Percentiles rank a stretch among this genome's conserved stretches.
Conservation (phyloP, 2,888 invertebrate species). For the Diarsia rubi region DNA sequence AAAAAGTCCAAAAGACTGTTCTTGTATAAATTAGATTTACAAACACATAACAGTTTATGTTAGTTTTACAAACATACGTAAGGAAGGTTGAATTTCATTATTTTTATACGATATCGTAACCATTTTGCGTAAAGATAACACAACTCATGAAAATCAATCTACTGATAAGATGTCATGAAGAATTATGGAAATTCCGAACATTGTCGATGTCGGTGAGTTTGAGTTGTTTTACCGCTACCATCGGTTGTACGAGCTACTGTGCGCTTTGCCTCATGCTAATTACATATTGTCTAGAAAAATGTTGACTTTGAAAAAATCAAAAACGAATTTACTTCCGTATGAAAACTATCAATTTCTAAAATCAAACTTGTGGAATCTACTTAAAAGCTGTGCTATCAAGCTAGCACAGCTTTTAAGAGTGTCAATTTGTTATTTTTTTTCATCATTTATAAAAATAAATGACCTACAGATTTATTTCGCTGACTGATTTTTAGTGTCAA, state of each 20-base stretch:
- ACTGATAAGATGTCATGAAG: conserved; percentile 42
- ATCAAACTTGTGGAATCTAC: not conserved
- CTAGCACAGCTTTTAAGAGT: no score
- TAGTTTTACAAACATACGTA: conserved; percentile 22
- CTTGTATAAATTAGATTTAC: not conserved
- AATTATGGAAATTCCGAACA: conserved; percentile 33
- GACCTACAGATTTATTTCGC: not conserved
- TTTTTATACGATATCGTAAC: conserved; percentile 15
- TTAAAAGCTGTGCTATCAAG: not conserved
- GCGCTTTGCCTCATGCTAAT: not conserved
- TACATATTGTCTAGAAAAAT: not conserved
- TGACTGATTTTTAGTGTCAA: no score
- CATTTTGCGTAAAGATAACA: conserved; percentile 39
- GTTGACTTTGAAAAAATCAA: not conserved
- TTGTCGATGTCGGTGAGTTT: not conserved
- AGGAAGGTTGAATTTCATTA: not conserved
- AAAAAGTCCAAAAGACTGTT: no score
- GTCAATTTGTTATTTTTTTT: not conserved
- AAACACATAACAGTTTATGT: not conserved
- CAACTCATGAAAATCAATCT: conserved; percentile 15
- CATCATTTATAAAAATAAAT: not conserved
- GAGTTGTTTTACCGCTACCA: not conserved
- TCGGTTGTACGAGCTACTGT: not conserved
- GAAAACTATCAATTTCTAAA: not conserved
- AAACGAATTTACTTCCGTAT: not conserved